phyloP scores from a whole-genome alignment of 2,797 vertebrate species.

The Synanceia verrucosa region DNA sequence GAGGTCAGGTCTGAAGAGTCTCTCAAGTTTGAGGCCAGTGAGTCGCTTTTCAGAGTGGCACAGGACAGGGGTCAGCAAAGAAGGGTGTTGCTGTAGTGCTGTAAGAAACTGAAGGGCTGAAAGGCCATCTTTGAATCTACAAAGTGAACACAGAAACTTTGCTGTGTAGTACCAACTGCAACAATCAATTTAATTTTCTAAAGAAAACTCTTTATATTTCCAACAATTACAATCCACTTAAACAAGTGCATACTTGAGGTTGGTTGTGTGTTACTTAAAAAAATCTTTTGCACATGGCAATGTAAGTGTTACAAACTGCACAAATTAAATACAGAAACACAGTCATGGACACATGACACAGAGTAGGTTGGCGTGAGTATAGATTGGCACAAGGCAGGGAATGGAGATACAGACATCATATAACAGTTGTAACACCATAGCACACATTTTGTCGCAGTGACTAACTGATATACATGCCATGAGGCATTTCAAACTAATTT shows the following conservation, averaged over 20 bases:
- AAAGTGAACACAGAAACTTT: constrained; percentile 1
- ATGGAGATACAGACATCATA: too few species aligned
- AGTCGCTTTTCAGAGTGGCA: constrained; percentile 5
- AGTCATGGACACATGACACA: too few species aligned
- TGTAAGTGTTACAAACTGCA: too few species aligned
- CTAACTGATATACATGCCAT: not conserved
- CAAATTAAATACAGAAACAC: too few species aligned
- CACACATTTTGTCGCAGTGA: too few species aligned
- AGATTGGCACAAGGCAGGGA: too few species aligned
- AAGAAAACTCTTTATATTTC: not conserved
- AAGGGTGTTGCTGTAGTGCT: constrained; percentile 22
- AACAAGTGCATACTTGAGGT: too few species aligned
- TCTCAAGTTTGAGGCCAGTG: constrained; percentile 14
- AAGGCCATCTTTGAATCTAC: constrained; percentile 29
- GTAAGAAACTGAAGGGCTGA: constrained; percentile 7
- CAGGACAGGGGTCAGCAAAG: constrained; percentile 28
- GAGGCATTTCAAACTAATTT: not conserved
- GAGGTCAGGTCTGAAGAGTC: constrained; percentile 21
- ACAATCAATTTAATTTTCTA: constrained; percentile 6
- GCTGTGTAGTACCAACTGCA: not conserved
- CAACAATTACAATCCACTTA: not conserved
- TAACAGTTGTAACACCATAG: too few species aligned
- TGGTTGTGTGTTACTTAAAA: too few species aligned
- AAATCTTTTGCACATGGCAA: too few species aligned
- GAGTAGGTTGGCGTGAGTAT: too few species aligned